Evolutionary conservation across 2,797 vertebrate genomes (phyloP), one percentile per base, ranked within the genome.

Genomic region (Tenualosa ilisha): DNA sequence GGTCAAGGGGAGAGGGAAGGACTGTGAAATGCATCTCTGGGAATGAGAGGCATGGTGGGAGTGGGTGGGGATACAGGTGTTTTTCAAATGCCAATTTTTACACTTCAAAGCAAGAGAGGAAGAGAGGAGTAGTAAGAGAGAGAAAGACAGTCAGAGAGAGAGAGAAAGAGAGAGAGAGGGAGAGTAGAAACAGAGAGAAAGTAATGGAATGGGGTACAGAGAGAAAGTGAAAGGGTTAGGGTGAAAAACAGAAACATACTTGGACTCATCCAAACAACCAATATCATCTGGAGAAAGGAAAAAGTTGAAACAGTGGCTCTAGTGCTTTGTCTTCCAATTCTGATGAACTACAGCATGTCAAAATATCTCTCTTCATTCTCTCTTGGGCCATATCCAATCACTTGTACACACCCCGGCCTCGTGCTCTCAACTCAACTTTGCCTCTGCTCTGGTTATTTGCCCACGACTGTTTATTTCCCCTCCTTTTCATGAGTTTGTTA

Each of bases 61-160:
- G 65, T 11, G 65, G 37, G 65, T 3, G 0, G 31, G 12, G 37
- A 31, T 72, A 72, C 26, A 72, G 65, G 65, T 72, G 26, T 72
- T 72, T 72, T 72, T 37, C 65, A 72, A 72, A 72, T 40, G 65
- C 65, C 65, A 31, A 72, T 72, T 72, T 72, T 72, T 37, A 72
- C 65, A 72, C 26, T 72, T 72, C 65, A 72, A 2, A 72, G 31
- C 40, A 31, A 72, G 26, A 37, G n/a, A 37, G 63, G 13, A 12
- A 31, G 54, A 56, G 31, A 31, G 31, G 31, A 31, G 31, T 31
- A 31, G 31, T 31, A 31, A 31, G 31, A 31, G 31, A 31, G 31
- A 31, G 31, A 31, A 31, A 31, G 31, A 31, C 31, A 31, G 31
- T 31, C 31, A 31, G 53, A 54, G 13, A 54, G 53, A 54, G 53